Evolutionary conservation across 2,113 vertebrate species (phyloP).

Genomic region (Platanista minor): DNA sequence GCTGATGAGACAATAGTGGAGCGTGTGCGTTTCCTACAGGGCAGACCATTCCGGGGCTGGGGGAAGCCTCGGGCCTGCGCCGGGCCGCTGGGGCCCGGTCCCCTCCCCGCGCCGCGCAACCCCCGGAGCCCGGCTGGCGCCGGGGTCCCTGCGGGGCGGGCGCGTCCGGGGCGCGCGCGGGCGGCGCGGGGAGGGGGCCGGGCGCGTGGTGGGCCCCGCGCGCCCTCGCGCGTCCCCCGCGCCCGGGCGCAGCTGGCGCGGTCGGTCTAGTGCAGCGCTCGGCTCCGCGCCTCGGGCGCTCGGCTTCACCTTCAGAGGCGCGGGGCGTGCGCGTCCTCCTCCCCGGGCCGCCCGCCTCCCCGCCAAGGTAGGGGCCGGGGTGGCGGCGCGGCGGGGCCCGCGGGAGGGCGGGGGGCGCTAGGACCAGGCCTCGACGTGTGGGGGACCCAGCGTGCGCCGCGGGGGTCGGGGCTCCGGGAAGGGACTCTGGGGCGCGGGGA

Average conservation of each 20-base stretch:
- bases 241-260: slow-evolving; percentile 71
- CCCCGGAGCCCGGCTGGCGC: neutral
- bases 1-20: slow-evolving; percentile 91
- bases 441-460: neutral
- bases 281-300: slow-evolving; percentile 66
- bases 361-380: slow-evolving; percentile 60
- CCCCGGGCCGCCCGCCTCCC: neutral
- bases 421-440: neutral
- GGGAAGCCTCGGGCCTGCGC: slow-evolving; percentile 70
- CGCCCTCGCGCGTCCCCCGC: slow-evolving; percentile 65
- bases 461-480: neutral
- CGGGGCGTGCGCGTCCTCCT: slow-evolving; percentile 58
- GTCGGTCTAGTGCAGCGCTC: slow-evolving; percentile 61
- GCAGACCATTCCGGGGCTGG: slow-evolving; percentile 78
- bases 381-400: neutral
- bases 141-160: neutral
- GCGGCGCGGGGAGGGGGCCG: slow-evolving; percentile 36
- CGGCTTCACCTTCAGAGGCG: slow-evolving; percentile 69
- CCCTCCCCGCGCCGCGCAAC: neutral
- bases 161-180: neutral
- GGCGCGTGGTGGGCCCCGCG: slow-evolving; percentile 58
- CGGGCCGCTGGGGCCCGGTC: neutral
- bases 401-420: neutral
- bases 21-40: slow-evolving; percentile 86
- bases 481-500: neutral